Percentiles rank a stretch among this genome's conserved stretches.
phyloP scores from a whole-genome alignment of 1,140 invertebrate genomes.

The Papilio polyxenes region DNA sequence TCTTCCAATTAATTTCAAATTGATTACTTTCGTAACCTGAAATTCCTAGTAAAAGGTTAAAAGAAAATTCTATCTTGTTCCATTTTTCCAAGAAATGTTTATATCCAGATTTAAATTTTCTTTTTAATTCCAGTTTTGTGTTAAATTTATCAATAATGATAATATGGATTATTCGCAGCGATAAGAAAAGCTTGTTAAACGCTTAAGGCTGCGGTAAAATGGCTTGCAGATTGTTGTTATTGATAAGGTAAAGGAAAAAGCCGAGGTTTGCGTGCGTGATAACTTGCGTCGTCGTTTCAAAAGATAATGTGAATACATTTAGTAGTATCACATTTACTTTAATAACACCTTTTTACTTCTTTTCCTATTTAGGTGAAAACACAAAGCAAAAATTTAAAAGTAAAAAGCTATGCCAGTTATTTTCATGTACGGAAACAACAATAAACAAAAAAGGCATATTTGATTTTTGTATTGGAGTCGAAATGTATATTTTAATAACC shows the following conservation, averaged over 20 bases:
- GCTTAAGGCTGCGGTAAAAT: slow-evolving; percentile 19
- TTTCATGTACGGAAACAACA: background rate
- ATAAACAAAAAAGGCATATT: slow-evolving; percentile 7
- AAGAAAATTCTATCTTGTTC: background rate
- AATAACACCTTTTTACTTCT: background rate
- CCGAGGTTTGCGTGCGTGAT: slow-evolving; percentile 20
- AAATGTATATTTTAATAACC: slow-evolving; percentile 26
- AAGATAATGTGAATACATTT: slow-evolving; percentile 7
- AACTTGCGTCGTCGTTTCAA: slow-evolving; percentile 13
- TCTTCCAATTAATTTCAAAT: background rate
- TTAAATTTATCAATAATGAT: slow-evolving; percentile 27
- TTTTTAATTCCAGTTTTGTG: background rate
- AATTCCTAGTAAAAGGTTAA: background rate
- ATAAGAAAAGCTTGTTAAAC: slow-evolving; percentile 23
- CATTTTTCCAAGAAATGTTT: background rate
- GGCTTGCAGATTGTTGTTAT: slow-evolving; percentile 27
- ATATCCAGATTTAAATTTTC: background rate
- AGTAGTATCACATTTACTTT: background rate
- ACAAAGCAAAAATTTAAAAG: background rate
- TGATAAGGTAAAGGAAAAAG: slow-evolving; percentile 27
- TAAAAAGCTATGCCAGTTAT: background rate
- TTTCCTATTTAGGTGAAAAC: background rate
- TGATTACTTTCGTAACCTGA: background rate
- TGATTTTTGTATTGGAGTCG: background rate
- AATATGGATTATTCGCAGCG: background rate